These are phyloP conservation scores for Andrena dorsata DNA, from an alignment of 2,888 invertebrate species.

Conservation along the genomic window DNA sequence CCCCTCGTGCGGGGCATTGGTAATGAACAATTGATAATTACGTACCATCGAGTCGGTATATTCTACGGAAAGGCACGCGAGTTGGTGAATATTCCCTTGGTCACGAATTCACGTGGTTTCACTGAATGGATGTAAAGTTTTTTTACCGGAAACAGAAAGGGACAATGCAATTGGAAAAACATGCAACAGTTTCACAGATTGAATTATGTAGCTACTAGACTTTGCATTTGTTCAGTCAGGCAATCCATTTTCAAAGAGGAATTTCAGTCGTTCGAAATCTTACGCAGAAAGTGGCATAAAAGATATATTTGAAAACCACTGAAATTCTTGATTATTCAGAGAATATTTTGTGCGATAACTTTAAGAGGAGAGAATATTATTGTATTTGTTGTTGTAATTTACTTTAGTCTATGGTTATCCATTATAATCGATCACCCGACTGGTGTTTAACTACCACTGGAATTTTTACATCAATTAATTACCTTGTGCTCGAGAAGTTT, in stretches of 20 bases:
- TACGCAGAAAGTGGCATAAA: too few relatives aligned
- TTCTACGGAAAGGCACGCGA: neutral
- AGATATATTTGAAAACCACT: too few relatives aligned
- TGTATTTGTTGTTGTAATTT: too few relatives aligned
- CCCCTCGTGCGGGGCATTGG: neutral
- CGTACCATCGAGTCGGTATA: neutral
- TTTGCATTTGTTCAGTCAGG: neutral
- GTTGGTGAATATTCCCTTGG: neutral
- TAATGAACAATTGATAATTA: slow-evolving; percentile 38
- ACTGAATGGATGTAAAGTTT: neutral
- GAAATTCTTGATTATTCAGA: too few relatives aligned
- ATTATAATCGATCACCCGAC: too few relatives aligned
- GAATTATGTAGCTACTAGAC: neutral
- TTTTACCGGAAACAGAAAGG: slow-evolving; percentile 35
- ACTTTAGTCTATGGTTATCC: too few relatives aligned
- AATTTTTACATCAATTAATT: neutral
- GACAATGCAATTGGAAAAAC: neutral
- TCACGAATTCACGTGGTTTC: neutral
- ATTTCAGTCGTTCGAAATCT: too few relatives aligned
- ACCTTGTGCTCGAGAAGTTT: neutral
- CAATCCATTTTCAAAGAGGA: too few relatives aligned
- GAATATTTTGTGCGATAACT: too few relatives aligned
- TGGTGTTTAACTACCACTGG: too few relatives aligned
- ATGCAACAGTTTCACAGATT: neutral
- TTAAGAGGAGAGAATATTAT: too few relatives aligned